phyloP scores from a whole-genome alignment of 2,113 vertebrate species.

The Sturnus vulgaris region DNA sequence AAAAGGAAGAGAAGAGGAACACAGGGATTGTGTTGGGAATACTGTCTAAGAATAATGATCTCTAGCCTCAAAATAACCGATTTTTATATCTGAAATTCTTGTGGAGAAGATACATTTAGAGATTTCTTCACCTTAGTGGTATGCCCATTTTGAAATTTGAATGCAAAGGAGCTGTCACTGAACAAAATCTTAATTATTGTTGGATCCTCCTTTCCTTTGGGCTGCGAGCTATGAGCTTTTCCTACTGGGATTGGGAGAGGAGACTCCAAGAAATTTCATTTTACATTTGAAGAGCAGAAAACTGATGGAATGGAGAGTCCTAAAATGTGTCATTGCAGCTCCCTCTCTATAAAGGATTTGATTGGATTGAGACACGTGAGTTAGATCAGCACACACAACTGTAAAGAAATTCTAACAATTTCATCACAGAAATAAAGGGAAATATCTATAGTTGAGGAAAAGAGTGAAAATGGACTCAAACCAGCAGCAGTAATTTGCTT shows the following conservation, averaged over 20 bases:
- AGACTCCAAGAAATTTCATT: not conserved
- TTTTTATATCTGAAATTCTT: not conserved
- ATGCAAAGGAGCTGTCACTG: not conserved
- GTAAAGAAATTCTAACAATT: not conserved
- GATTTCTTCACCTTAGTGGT: not conserved
- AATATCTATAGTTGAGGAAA: not conserved
- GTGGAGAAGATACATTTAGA: not conserved
- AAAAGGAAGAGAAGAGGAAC: not conserved
- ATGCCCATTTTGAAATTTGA: not conserved
- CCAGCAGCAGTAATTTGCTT: not conserved
- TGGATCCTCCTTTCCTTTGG: not conserved
- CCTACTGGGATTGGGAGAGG: not conserved
- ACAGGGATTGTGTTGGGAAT: not conserved
- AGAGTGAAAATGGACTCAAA: not conserved
- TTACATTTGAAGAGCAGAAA: not conserved
- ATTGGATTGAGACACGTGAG: not conserved
- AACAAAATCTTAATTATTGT: not conserved
- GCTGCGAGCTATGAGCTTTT: not conserved
- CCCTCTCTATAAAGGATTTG: not conserved
- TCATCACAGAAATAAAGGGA: not conserved
- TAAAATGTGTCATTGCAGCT: not conserved
- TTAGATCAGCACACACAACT: not conserved
- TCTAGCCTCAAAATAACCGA: not conserved
- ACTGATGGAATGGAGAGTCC: not conserved
- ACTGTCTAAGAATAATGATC: not conserved